Conservation (phyloP, 2,113 vertebrate species). For the Pyxicephalus adspersus region DNA sequence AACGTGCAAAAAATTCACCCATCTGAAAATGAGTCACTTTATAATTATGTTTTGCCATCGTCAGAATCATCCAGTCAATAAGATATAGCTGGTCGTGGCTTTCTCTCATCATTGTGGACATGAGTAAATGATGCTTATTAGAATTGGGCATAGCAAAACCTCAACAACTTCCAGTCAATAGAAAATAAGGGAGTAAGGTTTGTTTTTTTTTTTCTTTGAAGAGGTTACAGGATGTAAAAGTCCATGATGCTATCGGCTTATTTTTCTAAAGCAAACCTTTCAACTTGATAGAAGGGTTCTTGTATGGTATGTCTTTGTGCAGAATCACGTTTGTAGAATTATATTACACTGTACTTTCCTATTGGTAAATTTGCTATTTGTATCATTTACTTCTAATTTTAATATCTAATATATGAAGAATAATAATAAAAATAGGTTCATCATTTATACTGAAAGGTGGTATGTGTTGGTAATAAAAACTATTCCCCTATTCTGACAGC, state of each 20-base stretch:
- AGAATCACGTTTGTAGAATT: background rate
- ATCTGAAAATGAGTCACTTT: constrained; percentile 32
- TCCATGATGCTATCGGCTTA: constrained; percentile 11
- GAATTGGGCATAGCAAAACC: constrained; percentile 34
- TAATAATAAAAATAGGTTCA: no score
- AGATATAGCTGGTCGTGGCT: background rate
- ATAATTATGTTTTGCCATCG: constrained; percentile 36
- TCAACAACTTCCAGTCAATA: constrained; percentile 46
- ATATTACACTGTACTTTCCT: no score
- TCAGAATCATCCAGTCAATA: constrained; percentile 37
- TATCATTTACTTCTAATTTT: no score
- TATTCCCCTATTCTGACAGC: no score
- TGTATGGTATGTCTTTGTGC: background rate
- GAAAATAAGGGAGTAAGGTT: constrained; percentile 35
- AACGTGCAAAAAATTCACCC: background rate
- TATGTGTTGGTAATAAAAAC: no score
- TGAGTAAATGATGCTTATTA: constrained; percentile 51
- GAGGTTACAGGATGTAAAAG: constrained; percentile 43
- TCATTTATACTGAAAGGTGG: no score
- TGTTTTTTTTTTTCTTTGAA: constrained; percentile 39
- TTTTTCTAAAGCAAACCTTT: background rate
- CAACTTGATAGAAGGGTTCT: background rate
- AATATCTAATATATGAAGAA: no score
- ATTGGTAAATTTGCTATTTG: no score
- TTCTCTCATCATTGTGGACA: constrained; percentile 38